These are phyloP conservation scores for Neodiprion lecontei DNA, from an alignment of 1,140 invertebrate genomes.

Conservation along the genomic window DNA sequence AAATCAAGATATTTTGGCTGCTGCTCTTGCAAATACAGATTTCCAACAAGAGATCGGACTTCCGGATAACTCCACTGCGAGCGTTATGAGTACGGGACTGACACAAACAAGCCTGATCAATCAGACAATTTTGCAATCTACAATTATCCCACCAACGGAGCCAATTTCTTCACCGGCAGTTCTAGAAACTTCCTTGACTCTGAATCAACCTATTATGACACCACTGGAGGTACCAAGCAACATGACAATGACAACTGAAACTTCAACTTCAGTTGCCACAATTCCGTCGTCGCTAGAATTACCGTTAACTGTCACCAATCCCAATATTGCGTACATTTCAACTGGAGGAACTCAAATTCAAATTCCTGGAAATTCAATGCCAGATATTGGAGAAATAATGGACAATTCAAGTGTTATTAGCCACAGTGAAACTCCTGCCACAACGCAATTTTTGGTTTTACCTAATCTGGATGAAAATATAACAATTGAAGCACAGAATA, in stretches of 20 bases:
- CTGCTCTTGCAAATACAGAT: slow-evolving; percentile 77
- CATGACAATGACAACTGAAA: slow-evolving; percentile 56
- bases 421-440: slow-evolving; percentile 37
- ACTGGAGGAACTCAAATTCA: slow-evolving; percentile 40
- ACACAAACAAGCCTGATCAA: slow-evolving; percentile 53
- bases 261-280: slow-evolving; percentile 52
- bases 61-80: slow-evolving; percentile 44
- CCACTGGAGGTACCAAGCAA: slow-evolving; percentile 75
- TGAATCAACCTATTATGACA: slow-evolving; percentile 83
- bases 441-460: slow-evolving; percentile 48
- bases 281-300: slow-evolving; percentile 68
- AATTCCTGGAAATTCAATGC: slow-evolving; percentile 48
- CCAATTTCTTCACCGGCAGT: slow-evolving; percentile 62
- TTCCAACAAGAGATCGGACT: slow-evolving; percentile 68
- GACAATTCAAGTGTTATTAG: slow-evolving; percentile 30
- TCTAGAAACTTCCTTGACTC: slow-evolving; percentile 73
- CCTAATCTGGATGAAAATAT: slow-evolving; percentile 46
- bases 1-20: slow-evolving; percentile 76
- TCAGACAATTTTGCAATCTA: slow-evolving; percentile 55
- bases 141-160: slow-evolving; percentile 54
- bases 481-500: slow-evolving; percentile 31
- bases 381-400: slow-evolving; percentile 52
- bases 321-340: slow-evolving; percentile 66
- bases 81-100: slow-evolving; percentile 41
- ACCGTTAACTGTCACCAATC: slow-evolving; percentile 74